Evolutionary conservation across 2,113 vertebrate genomes (phyloP), one percentile per base, ranked within the genome.

Genomic region (Fregata magnificens): DNA sequence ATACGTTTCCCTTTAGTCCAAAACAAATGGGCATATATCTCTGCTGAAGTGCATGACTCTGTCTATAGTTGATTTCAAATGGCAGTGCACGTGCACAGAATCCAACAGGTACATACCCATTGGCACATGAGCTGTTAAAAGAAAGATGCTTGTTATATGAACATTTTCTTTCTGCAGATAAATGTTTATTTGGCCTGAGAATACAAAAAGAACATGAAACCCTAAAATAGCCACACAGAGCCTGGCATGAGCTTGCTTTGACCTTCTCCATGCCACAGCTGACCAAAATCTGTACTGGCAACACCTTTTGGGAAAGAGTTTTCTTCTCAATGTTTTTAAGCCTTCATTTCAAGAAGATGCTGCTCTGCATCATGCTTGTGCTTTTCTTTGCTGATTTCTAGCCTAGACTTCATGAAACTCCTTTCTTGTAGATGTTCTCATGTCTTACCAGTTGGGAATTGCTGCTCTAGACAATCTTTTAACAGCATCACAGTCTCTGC

Each of bases 401-500:
- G 53, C 71, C 87, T 72, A 32, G 44, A 52, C 40, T 87, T 91
- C 78, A 93, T 62, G 34, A 90, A 96, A 77, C 11, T 20, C 53
- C 73, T 88, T 66, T 91, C 32, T 87, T 91, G 15, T 94, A 79
- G 94, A 70, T 45, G 50, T 94, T 79, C 62, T 82, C 45, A 82
- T 90, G 82, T 91, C 95, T 94, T 82, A 91, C 84, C 71, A 94
- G 49, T 85, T 96, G 82, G 74, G 85, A 90, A 80, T 90, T 9
- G 4, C 87, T 93, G 78, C 96, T 90, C 82, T 77, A 93, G 96
- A 96, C 90, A 86, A 90, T 88, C 87, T 86, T 82, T 58, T 97
- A 96, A 96, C 73, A 82, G 74, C 71, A 93, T 94, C 20, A 16
- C 24, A 0, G 0, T 50, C 82, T 96, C 94, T 95, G 96, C 74